Evolutionary conservation across 1,140 invertebrate species (phyloP).

Genomic region (Cotesia vestalis): DNA sequence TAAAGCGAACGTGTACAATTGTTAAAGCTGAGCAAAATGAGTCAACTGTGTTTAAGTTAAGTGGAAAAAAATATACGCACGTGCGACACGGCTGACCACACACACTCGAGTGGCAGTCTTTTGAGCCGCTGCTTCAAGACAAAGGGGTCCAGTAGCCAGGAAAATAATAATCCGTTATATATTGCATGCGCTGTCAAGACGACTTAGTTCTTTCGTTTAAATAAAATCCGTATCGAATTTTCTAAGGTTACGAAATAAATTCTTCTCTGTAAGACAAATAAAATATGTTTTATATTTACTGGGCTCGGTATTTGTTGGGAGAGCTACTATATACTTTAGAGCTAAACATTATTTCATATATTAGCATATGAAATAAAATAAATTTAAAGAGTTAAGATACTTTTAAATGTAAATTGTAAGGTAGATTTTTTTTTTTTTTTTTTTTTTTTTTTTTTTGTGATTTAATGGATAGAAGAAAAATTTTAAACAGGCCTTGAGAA

Average conservation of each 20-base stretch:
- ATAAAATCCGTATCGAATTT: constrained; percentile 2
- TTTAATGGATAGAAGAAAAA: not conserved
- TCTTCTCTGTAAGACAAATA: not conserved
- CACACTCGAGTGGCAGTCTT: constrained; percentile 13
- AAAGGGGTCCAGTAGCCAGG: constrained; percentile 6
- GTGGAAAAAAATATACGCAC: constrained; percentile 26
- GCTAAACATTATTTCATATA: no score
- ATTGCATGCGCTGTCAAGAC: not conserved
- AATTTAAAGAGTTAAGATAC: no score
- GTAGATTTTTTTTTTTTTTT: not conserved
- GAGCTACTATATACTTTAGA: no score
- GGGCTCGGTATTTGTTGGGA: no score
- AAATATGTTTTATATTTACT: no score
- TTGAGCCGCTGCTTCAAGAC: constrained; percentile 6
- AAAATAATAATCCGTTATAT: constrained; percentile 5
- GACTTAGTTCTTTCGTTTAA: not conserved
- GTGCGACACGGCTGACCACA: constrained; percentile 34
- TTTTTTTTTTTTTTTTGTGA: not conserved
- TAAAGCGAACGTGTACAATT: not conserved
- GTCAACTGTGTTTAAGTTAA: constrained; percentile 15
- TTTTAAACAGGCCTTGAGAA: not conserved
- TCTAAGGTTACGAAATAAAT: not conserved
- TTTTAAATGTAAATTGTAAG: no score
- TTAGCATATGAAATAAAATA: no score
- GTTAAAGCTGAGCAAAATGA: constrained; percentile 25